Base-by-base conservation (phyloP, 1,140 invertebrate genomes). In the Atta cephalotes region DNA sequence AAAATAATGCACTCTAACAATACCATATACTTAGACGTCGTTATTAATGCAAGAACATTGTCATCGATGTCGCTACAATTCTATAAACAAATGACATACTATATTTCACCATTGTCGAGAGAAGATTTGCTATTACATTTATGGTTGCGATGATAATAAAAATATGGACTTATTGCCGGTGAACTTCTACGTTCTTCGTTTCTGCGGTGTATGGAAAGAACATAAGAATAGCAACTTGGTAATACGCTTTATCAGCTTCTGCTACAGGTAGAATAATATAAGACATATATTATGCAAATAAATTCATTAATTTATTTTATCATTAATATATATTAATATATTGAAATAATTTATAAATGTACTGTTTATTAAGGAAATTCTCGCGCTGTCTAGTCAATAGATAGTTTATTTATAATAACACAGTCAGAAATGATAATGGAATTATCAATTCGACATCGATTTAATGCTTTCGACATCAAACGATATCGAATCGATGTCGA, bases 111-210 rank as follows among this genome's bases (percentile, higher is more conserved):
- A 63, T 51, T 65, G 25, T 31, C 28, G 28, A 39, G 16, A 31
- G 35, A 45, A 70, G 51, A 81, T 71, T 58, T 25, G 9, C 28
- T 58, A 1, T 71, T 81, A 58, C 10, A 2, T 58, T 71, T 51
- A 51, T 51, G 4, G n/a, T 56, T 9, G n/a, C 18, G 1, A 49
- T 25, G 14, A n/a, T 66, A 82, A 76, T 68, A 84, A 77, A 76
- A 77, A 77, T 53, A 87, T 87, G 78, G 78, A 87, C 6, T 39
- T 87, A 18, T 72, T 87, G 9, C 85, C 78, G 25, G 3, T 86
- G 14, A 86, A 86, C 9, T 86, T 86, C 25, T 79, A 49, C n/a
- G 21, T 86, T 60, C 16, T 86, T 60, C 76, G 35, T 65, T 79
- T 86, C 16, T 86, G 84, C 9, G 84, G 84, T 3, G 16, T 62